Base-by-base conservation (phyloP, 2,888 invertebrate genomes). In the Capitulum mitella region DNA sequence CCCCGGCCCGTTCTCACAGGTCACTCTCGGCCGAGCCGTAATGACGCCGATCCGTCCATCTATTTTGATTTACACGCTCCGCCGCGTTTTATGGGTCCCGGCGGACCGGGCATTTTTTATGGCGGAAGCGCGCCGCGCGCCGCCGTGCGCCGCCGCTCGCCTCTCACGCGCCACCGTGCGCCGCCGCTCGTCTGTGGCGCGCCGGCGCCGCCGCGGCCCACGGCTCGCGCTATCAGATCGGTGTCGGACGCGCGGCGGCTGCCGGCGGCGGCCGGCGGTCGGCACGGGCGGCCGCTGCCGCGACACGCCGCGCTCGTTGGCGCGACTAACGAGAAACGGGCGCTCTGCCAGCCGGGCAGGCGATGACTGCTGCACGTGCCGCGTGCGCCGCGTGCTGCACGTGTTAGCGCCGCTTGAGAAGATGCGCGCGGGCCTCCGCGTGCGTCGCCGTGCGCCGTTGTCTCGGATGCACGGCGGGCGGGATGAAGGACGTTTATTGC, bases 41-140 rank as follows among this genome's bases (percentile, higher is more conserved):
- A 64, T 29, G 64, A 34, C 64, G 70, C 26, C 26, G n/a, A 37
- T 37, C 37, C 37, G 29, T 29, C 37, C 70, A 26, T 40, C 70
- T 37, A 40, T 70, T 70, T 70, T 70, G 70, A 70, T 70, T 70
- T 70, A 70, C 70, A 70, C 70, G 70, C 70, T 70, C 26, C 40
- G 26, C 26, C 40, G 70, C 5, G 37, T 40, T 70, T 70, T 70
- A 70, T 70, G 40, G 70, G 70, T 26, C 37, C 10, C 40, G 26
- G 8, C 70, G 40, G 70, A 16, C 70, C 32, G 32, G 64, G 34
- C 34, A 34, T 64, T 64, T 51, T 64, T 64, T 64, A 64, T 34
- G 64, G 64, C 64, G 64, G 64, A 64, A 64, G 19, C 34, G 34
- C 61, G 64, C 64, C 32, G 61, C 32, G 29, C 32, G 29, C 32